Conservation (phyloP, 2,888 invertebrate species). For the Aphodius sticticus region DNA sequence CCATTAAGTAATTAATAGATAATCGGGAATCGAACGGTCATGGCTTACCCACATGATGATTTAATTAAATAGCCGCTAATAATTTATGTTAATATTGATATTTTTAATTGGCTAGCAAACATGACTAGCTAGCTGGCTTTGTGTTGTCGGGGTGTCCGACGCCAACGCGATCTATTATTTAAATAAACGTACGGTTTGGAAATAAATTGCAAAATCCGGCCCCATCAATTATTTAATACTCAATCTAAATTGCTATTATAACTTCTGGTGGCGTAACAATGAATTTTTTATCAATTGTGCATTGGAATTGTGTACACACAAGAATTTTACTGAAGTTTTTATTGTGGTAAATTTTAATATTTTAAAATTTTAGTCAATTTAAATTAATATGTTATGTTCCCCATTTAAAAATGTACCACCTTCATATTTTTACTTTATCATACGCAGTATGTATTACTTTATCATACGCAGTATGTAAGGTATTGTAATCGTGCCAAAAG, state of each 20-base stretch:
- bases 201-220: neutral
- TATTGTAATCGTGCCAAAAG: no score
- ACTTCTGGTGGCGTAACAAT: neutral
- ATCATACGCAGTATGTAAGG: no score
- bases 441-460: no score
- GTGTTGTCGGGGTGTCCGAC: neutral
- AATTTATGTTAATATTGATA: slow-evolving; percentile 27
- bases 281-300: neutral
- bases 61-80: slow-evolving; percentile 21
- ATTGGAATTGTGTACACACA: no score
- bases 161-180: neutral
- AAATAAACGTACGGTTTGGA: neutral
- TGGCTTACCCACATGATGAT: slow-evolving; percentile 15
- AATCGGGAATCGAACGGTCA: neutral
- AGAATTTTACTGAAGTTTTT: no score
- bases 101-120: slow-evolving; percentile 16
- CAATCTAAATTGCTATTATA: neutral
- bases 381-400: no score
- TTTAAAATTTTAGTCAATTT: no score
- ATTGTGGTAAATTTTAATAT: no score
- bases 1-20: slow-evolving; percentile 25
- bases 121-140: neutral
- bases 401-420: no score
- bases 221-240: neutral
- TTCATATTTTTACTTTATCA: no score